Percentiles rank a stretch among this genome's conserved stretches.
Conservation (phyloP, 1,140 invertebrate species). For the Drosophila repleta region DNA sequence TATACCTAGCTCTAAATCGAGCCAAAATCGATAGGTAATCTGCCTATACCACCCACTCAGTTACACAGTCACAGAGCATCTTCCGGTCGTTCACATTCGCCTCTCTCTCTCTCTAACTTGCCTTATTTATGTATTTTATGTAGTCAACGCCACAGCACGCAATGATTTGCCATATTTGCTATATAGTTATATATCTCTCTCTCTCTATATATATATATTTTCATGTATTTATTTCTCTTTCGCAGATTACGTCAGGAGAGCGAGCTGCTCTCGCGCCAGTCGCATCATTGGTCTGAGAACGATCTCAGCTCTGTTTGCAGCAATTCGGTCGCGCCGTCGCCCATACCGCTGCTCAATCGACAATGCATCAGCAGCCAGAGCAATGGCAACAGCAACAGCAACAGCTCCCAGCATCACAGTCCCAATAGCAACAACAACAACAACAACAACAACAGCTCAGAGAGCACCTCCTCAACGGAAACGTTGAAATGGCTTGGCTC, state of each 20-base stretch:
- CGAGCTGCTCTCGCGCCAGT: conserved; percentile 81
- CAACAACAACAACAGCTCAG: conserved; percentile 86
- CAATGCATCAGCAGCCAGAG: conserved; percentile 52
- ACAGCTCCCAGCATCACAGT: conserved; percentile 48
- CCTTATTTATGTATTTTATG: conserved; percentile 36
- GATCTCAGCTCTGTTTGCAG: conserved; percentile 83
- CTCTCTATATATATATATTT: conserved; percentile 1
- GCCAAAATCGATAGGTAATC: no score
- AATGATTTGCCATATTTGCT: conserved; percentile 64
- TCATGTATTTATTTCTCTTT: conserved; percentile 8
- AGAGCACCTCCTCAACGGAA: conserved; percentile 90
- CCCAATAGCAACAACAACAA: conserved; percentile 85
- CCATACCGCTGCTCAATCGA: conserved; percentile 64
- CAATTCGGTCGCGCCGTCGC: conserved; percentile 75
- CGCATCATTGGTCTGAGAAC: conserved; percentile 85
- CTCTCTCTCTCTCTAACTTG: background rate
- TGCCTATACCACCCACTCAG: no score
- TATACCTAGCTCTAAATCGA: no score
- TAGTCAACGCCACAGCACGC: conserved; percentile 59
- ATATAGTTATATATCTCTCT: background rate
- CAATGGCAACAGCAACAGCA: conserved; percentile 48
- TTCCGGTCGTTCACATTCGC: no score
- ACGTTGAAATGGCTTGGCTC: conserved; percentile 93
- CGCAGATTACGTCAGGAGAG: conserved; percentile 83
- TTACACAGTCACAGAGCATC: no score